Conservation (phyloP, 2,888 invertebrate species). For the Allolobophora icterica region DNA sequence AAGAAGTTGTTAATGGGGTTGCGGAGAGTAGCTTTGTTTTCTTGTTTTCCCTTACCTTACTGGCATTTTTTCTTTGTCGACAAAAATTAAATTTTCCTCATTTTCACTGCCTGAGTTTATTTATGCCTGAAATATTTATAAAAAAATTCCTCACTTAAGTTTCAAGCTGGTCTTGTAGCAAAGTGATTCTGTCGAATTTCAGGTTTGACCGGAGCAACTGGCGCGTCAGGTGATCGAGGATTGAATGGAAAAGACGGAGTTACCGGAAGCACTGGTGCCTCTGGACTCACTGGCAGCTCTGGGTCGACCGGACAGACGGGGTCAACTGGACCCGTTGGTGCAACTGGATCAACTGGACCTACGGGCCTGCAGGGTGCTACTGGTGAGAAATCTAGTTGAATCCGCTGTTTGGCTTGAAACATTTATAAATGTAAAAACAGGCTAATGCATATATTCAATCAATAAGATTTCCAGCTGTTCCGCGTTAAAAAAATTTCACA, state of each 20-base stretch:
- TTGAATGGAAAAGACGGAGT: not conserved
- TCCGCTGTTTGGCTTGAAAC: not conserved
- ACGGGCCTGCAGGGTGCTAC: conserved; percentile 19
- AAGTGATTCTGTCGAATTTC: not conserved
- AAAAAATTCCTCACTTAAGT: not conserved
- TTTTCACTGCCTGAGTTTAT: too few relatives aligned
- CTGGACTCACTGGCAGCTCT: conserved; percentile 23
- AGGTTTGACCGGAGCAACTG: conserved; percentile 23
- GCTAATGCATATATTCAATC: not conserved
- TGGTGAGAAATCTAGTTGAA: not conserved
- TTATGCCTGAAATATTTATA: not conserved
- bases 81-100: too few relatives aligned
- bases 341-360: conserved; percentile 27
- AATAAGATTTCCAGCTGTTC: too few relatives aligned
- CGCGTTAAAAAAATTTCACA: not conserved
- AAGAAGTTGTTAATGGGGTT: too few relatives aligned
- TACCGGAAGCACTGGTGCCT: conserved; percentile 23
- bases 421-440: not conserved
- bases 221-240: not conserved
- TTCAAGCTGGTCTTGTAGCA: not conserved
- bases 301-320: conserved; percentile 28
- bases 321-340: conserved; percentile 30
- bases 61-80: not conserved
- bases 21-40: not conserved
- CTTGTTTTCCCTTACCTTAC: not conserved